Conservation (phyloP, 2,888 invertebrate genomes). For the Dryococelus australis region DNA sequence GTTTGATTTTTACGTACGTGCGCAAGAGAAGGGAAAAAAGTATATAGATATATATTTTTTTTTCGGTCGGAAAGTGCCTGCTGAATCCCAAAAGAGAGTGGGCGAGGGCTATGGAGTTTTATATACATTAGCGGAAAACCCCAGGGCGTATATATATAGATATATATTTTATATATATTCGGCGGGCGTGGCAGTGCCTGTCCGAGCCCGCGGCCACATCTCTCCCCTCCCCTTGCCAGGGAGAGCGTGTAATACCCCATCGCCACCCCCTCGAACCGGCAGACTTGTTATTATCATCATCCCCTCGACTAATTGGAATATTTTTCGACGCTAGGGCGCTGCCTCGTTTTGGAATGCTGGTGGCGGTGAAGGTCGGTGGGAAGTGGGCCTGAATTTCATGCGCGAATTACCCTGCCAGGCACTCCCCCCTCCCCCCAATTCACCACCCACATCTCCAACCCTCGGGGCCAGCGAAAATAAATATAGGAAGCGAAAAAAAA, state of each 20-base stretch:
- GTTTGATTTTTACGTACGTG: slow-evolving; percentile 27
- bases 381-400: not conserved
- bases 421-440: not conserved
- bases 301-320: slow-evolving; percentile 10
- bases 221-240: not conserved
- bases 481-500: not conserved
- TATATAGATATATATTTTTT: slow-evolving; percentile 20
- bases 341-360: not conserved
- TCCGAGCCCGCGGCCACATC: no score
- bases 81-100: not conserved
- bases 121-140: slow-evolving; percentile 28
- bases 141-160: not conserved
- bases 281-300: slow-evolving; percentile 3
- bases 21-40: not conserved
- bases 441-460: not conserved
- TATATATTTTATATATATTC: not conserved
- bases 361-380: not conserved
- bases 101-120: slow-evolving; percentile 16
- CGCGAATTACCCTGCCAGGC: not conserved
- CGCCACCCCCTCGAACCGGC: not conserved
- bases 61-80: slow-evolving; percentile 19
- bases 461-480: not conserved
- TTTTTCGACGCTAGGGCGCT: not conserved
- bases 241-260: not conserved
- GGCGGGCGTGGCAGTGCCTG: not conserved